Conservation (phyloP, 2,113 vertebrate species). For the Syngnathus scovelli region DNA sequence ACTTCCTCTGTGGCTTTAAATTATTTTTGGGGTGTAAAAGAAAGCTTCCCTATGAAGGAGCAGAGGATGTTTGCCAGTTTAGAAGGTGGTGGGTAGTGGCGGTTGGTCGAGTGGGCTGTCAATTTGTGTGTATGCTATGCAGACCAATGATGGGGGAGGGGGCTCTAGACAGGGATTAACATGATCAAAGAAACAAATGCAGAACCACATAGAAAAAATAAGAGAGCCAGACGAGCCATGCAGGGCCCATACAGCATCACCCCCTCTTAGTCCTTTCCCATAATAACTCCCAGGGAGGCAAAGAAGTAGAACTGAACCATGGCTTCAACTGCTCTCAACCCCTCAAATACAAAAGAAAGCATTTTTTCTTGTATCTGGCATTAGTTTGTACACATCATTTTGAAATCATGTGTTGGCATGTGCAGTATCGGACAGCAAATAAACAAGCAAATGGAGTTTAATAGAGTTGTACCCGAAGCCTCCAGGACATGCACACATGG, state of each 20-base stretch:
- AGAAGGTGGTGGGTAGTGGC: conserved; percentile 13
- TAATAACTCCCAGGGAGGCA: conserved; percentile 55
- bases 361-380: conserved; percentile 8
- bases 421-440: conserved; percentile 57
- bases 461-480: conserved; percentile 66
- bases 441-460: conserved; percentile 63
- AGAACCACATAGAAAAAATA: conserved; percentile 58
- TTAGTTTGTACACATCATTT: neutral
- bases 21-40: conserved; percentile 30
- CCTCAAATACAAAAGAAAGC: conserved; percentile 38
- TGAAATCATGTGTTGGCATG: conserved; percentile 21
- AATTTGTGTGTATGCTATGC: conserved; percentile 55
- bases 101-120: conserved; percentile 56
- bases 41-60: conserved; percentile 34
- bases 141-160: conserved; percentile 19
- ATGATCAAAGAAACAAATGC: conserved; percentile 67
- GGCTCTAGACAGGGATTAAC: conserved; percentile 62
- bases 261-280: conserved; percentile 29
- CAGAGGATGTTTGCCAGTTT: conserved; percentile 40
- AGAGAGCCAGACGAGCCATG: conserved; percentile 50
- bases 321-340: conserved; percentile 23
- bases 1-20: conserved; percentile 11
- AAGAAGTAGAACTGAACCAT: conserved; percentile 52
- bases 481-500: conserved; percentile 40
- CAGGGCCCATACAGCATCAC: conserved; percentile 14